Conservation (phyloP, 2,113 vertebrate species). For the Oncorhynchus nerka region DNA sequence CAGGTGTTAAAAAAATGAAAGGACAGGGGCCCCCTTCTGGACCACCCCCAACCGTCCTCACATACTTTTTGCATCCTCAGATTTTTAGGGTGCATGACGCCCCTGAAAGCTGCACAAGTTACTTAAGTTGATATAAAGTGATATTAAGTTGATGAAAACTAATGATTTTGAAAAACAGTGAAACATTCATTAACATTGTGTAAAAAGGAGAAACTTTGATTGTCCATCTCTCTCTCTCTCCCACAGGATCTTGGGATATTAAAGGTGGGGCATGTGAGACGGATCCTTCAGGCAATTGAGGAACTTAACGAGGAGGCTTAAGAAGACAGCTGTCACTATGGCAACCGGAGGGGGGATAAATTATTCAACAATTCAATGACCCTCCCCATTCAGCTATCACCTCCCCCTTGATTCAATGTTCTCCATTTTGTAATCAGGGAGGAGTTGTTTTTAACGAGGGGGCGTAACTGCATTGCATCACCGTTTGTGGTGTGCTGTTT, state of each 20-base stretch:
- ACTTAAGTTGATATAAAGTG: too few species aligned
- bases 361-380: too few species aligned
- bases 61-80: too few species aligned
- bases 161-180: too few species aligned
- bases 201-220: too few species aligned
- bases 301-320: slow-evolving; percentile 27
- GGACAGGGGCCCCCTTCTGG: too few species aligned
- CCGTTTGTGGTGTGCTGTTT: slow-evolving; percentile 24
- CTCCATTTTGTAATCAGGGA: not conserved
- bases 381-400: not conserved
- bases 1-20: too few species aligned
- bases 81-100: too few species aligned
- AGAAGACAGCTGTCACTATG: not conserved
- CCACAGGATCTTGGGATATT: slow-evolving; percentile 72
- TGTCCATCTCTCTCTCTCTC: not conserved
- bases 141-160: too few species aligned
- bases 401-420: not conserved
- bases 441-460: not conserved
- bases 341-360: slow-evolving; percentile 9
- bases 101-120: too few species aligned
- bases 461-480: slow-evolving; percentile 36
- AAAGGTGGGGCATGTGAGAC: slow-evolving; percentile 64
- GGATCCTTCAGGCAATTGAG: slow-evolving; percentile 70
- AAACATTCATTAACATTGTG: too few species aligned
- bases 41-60: too few species aligned